Conservation (phyloP, 2,797 vertebrate species). For the Gadopsis marmoratus region DNA sequence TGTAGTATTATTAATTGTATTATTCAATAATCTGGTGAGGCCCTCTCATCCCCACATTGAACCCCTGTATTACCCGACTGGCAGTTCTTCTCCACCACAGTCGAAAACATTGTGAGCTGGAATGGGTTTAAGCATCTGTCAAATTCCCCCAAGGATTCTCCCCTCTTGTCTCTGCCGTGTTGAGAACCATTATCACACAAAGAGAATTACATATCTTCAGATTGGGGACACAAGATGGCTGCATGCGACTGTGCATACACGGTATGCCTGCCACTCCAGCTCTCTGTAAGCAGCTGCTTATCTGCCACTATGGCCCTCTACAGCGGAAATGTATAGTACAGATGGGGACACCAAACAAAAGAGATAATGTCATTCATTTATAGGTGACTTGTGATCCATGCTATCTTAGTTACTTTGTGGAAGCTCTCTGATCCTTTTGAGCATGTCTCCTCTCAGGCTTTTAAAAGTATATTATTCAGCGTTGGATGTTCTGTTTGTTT, state of each 20-base stretch:
- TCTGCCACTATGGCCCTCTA: slow-evolving; percentile 52
- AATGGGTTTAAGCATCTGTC: slow-evolving; percentile 59
- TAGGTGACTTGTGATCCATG: slow-evolving; percentile 47
- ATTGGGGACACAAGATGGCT: slow-evolving; percentile 75
- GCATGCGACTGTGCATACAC: slow-evolving; percentile 62
- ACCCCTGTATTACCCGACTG: neutral
- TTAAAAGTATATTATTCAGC: slow-evolving; percentile 4
- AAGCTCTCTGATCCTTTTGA: slow-evolving; percentile 33
- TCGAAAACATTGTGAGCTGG: slow-evolving; percentile 35
- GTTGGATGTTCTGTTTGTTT: slow-evolving; percentile 55
- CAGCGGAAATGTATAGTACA: slow-evolving; percentile 47
- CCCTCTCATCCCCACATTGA: slow-evolving; percentile 18
- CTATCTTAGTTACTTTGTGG: slow-evolving; percentile 31
- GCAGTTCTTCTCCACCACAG: neutral
- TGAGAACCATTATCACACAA: slow-evolving; percentile 68
- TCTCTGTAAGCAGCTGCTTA: slow-evolving; percentile 58
- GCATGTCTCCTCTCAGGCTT: slow-evolving; percentile 26
- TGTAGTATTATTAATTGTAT: neutral
- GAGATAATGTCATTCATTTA: slow-evolving; percentile 53
- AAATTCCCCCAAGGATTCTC: slow-evolving; percentile 61
- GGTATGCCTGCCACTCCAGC: slow-evolving; percentile 56
- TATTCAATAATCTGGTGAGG: slow-evolving; percentile 3
- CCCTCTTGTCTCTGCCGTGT: slow-evolving; percentile 60
- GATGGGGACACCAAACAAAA: slow-evolving; percentile 50
- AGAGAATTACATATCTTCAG: slow-evolving; percentile 69